phyloP scores from a whole-genome alignment of 2,797 vertebrate species.

The Enteromius fasciolatus region DNA sequence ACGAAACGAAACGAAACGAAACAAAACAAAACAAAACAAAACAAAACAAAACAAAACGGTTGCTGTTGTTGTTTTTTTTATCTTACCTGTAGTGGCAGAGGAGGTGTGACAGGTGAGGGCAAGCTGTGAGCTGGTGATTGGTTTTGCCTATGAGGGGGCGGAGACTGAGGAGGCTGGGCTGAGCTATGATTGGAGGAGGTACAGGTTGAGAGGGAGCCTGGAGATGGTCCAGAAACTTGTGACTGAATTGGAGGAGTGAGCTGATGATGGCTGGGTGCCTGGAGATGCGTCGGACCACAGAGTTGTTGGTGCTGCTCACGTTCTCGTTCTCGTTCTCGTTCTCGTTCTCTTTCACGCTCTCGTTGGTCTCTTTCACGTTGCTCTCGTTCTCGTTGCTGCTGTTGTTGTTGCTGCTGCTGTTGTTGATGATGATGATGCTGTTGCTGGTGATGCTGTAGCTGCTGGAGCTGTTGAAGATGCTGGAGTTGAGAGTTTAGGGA shows the following conservation, averaged over 20 bases:
- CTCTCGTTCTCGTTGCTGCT: constrained; percentile 67
- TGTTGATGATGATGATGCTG: constrained; percentile 82
- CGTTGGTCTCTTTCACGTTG: constrained; percentile 68
- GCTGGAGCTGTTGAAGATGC: constrained; percentile 97
- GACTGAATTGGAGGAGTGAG: constrained; percentile 78
- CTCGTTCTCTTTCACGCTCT: constrained; percentile 66
- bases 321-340: constrained; percentile 72
- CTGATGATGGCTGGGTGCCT: constrained; percentile 80
- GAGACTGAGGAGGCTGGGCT: constrained; percentile 77
- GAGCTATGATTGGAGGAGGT: constrained; percentile 64
- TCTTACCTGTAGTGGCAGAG: constrained; percentile 90
- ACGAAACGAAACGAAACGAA: neutral
- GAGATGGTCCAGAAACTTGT: constrained; percentile 74
- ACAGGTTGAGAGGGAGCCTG: constrained; percentile 75
- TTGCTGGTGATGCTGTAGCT: constrained; percentile 90
- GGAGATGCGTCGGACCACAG: constrained; percentile 70
- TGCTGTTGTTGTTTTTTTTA: neutral
- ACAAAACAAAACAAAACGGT: neutral
- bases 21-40: neutral
- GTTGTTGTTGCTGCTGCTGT: constrained; percentile 70
- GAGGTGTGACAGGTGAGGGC: constrained; percentile 91
- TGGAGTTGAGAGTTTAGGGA: constrained; percentile 98
- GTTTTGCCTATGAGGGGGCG: constrained; percentile 85
- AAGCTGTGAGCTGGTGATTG: constrained; percentile 92
- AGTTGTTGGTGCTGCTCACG: constrained; percentile 75